phyloP scores from a whole-genome alignment of 2,113 vertebrate species.

The Oxyura jamaicensis region DNA sequence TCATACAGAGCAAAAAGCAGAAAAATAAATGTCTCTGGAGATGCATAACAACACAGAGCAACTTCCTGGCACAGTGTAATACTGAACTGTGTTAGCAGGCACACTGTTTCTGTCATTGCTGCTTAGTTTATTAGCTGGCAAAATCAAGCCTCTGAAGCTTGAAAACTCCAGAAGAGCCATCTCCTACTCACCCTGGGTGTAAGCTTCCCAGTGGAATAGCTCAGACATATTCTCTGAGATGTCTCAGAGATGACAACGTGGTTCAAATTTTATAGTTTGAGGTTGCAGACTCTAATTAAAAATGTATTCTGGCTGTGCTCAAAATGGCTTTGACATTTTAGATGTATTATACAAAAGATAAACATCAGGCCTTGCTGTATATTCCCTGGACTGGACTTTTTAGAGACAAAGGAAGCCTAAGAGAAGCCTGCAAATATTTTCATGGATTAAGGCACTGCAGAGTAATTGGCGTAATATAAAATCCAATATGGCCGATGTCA shows the following conservation, averaged over 20 bases:
- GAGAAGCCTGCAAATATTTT: not conserved
- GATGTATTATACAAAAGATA: not conserved
- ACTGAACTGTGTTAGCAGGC: not conserved
- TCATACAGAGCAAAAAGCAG: not conserved
- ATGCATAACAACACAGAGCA: not conserved
- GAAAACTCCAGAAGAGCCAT: not conserved
- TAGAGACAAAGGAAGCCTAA: not conserved
- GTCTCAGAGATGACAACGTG: accelerated
- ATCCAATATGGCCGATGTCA: not conserved
- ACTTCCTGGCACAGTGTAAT: not conserved
- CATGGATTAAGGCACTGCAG: not conserved
- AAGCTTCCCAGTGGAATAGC: not conserved
- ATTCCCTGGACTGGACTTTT: not conserved
- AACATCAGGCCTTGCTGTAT: not conserved
- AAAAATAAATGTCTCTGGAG: not conserved
- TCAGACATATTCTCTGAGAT: not conserved
- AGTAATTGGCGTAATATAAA: not conserved
- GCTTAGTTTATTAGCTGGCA: not conserved
- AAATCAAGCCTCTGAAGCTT: not conserved
- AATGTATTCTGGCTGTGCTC: not conserved
- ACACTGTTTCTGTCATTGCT: not conserved
- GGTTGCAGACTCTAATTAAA: not conserved
- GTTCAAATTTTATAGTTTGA: not conserved
- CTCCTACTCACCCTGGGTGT: not conserved
- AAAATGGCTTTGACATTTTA: not conserved